phyloP scores from a whole-genome alignment of 2,113 vertebrate genomes.

The Tachysurus vachellii region DNA sequence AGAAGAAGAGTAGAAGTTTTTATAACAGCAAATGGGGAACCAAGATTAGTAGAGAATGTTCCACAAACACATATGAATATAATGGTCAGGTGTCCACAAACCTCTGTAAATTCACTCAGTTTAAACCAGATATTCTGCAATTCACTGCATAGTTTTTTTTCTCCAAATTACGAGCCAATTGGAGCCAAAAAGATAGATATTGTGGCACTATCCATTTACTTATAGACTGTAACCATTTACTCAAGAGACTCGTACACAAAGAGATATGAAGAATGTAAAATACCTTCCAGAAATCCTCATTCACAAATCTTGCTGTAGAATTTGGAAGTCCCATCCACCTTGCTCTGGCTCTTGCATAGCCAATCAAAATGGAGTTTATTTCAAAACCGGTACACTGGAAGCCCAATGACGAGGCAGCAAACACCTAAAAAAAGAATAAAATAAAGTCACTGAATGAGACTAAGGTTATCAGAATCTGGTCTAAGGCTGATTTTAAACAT shows the following conservation, averaged over 20 bases:
- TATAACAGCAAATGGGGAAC: not conserved
- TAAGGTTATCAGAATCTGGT: not conserved
- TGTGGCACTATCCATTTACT: not conserved
- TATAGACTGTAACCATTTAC: not conserved
- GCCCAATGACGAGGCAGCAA: constrained; percentile 69
- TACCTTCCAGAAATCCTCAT: constrained; percentile 77
- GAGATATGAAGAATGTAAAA: not conserved
- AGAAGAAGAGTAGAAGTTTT: not conserved
- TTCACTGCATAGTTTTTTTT: not conserved
- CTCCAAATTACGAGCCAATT: not conserved
- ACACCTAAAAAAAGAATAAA: constrained; percentile 62
- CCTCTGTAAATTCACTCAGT: not conserved
- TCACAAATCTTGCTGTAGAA: constrained; percentile 66
- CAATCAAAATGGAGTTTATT: constrained; percentile 72
- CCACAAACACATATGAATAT: not conserved
- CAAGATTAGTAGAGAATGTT: not conserved
- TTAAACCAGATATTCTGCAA: not conserved
- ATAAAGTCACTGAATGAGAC: not conserved
- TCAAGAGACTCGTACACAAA: not conserved
- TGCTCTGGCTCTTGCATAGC: constrained; percentile 65
- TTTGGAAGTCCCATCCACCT: constrained; percentile 62
- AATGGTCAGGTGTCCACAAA: not conserved
- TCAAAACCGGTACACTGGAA: constrained; percentile 77
- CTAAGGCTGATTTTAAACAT: not conserved
- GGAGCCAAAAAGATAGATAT: not conserved